These are phyloP conservation scores for Drosophila ustulata DNA, from an alignment of 2,888 invertebrate genomes.

Conservation along the genomic window DNA sequence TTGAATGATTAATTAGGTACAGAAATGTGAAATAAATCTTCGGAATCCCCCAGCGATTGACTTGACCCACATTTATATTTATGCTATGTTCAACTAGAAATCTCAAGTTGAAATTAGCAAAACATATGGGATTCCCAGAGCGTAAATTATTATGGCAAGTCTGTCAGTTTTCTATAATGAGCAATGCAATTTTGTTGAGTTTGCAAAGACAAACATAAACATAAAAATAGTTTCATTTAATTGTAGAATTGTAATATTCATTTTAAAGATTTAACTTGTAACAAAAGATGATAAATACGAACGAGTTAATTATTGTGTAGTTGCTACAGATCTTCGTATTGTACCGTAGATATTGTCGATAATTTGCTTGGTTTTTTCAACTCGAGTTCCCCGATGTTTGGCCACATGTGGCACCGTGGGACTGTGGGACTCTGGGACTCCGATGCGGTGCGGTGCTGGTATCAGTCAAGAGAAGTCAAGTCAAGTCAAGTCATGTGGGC, in stretches of 20 bases:
- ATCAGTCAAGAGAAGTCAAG: slow-evolving; percentile 7
- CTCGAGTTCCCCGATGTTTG: background rate
- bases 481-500: slow-evolving; percentile 15
- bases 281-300: no score
- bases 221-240: no score
- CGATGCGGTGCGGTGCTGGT: slow-evolving; percentile 1
- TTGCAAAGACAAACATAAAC: no score
- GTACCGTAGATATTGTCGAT: background rate
- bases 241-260: no score
- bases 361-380: background rate
- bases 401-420: background rate
- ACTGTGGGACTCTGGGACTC: background rate
- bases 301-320: no score
- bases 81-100: background rate
- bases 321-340: background rate
- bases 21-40: background rate
- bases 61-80: background rate
- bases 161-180: background rate
- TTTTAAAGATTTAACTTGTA: no score
- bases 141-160: background rate
- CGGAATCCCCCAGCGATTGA: background rate
- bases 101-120: background rate
- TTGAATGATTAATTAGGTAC: background rate
- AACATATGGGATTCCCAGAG: background rate
- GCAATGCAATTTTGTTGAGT: no score